phyloP scores from a whole-genome alignment of 2,113 vertebrate species.

The Epinephelus cyanopodus region DNA sequence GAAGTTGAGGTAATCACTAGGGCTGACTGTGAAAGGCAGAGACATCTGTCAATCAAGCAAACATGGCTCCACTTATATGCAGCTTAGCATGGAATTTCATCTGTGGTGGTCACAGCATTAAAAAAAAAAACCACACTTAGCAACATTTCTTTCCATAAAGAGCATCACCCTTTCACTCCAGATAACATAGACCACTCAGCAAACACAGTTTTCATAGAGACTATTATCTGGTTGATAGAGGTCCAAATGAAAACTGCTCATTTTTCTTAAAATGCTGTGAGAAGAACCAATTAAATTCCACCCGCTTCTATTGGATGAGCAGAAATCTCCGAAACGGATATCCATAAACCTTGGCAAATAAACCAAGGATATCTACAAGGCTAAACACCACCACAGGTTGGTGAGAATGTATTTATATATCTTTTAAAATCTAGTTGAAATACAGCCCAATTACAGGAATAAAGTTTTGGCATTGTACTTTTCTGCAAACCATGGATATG shows the following conservation, averaged over 20 bases:
- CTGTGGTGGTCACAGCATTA: slow-evolving; percentile 27
- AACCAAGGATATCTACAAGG: not conserved
- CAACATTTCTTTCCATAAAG: slow-evolving; percentile 28
- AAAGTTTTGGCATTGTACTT: too few species aligned
- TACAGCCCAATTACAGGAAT: too few species aligned
- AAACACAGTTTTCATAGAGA: slow-evolving; percentile 2
- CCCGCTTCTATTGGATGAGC: not conserved
- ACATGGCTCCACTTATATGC: slow-evolving; percentile 2
- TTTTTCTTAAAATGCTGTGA: slow-evolving; percentile 4
- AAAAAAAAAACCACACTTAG: not conserved
- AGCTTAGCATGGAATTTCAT: slow-evolving; percentile 24
- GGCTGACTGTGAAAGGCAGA: slow-evolving; percentile 17
- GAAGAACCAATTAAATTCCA: slow-evolving; percentile 10
- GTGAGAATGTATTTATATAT: not conserved
- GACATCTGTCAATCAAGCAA: slow-evolving; percentile 24
- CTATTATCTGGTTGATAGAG: slow-evolving; percentile 3
- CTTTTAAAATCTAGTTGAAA: not conserved
- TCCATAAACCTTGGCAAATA: not conserved
- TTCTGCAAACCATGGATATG: too few species aligned
- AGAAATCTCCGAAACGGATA: not conserved
- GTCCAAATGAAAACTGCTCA: not conserved
- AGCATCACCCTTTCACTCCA: not conserved
- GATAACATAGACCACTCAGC: not conserved
- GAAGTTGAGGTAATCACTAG: slow-evolving; percentile 24
- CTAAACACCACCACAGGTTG: not conserved